phyloP scores from a whole-genome alignment of 2,113 vertebrate genomes.

The Chionodraco myersi region DNA sequence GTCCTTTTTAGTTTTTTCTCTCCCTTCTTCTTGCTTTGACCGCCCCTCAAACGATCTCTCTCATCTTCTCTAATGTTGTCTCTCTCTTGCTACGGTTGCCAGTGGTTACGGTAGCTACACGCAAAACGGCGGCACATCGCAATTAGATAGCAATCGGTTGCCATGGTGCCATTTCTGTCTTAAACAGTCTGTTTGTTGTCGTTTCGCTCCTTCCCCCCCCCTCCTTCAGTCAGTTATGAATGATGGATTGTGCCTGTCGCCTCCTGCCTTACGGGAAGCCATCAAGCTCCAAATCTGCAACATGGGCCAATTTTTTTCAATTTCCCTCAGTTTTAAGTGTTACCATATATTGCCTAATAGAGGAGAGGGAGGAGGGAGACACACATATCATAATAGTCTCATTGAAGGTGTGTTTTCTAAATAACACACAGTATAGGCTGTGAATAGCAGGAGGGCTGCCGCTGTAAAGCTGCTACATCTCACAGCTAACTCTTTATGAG shows the following conservation, averaged over 20 bases:
- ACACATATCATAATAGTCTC: slow-evolving; percentile 73
- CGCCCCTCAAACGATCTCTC: slow-evolving; percentile 48
- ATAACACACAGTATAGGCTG: slow-evolving; percentile 59
- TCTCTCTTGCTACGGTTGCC: slow-evolving; percentile 76
- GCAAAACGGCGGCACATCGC: slow-evolving; percentile 74
- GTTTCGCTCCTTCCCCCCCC: slow-evolving; percentile 52
- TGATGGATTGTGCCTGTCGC: slow-evolving; percentile 73
- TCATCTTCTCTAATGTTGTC: slow-evolving; percentile 59
- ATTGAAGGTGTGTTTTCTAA: slow-evolving; percentile 80
- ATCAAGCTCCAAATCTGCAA: slow-evolving; percentile 63
- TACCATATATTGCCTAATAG: slow-evolving; percentile 60
- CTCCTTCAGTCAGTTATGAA: slow-evolving; percentile 69
- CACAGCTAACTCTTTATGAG: slow-evolving; percentile 71
- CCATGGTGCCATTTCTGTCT: slow-evolving; percentile 79
- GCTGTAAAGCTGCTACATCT: slow-evolving; percentile 55
- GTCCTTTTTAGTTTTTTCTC: background rate
- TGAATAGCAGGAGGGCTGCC: slow-evolving; percentile 57
- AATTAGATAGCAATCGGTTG: slow-evolving; percentile 88
- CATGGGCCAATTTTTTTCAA: slow-evolving; percentile 52
- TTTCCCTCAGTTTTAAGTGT: slow-evolving; percentile 63
- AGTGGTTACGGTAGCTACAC: slow-evolving; percentile 80
- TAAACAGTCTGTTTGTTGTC: slow-evolving; percentile 84
- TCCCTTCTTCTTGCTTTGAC: slow-evolving; percentile 43
- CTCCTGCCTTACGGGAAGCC: slow-evolving; percentile 74
- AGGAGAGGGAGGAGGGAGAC: slow-evolving; percentile 42